phyloP scores from a whole-genome alignment of 2,113 vertebrate genomes.

The human region GRCh38 chrX:136362001-136362500 shows the following conservation, averaged over 20 bases:
- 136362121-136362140: conserved; percentile 56
- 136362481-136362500: not conserved
- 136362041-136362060: not conserved
- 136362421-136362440: not conserved
- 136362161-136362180: conserved; percentile 59
- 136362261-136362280: not conserved
- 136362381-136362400: not conserved
- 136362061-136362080: conserved; percentile 58
- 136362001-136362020: conserved; percentile 53
- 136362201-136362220: conserved; percentile 47
- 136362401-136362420: not conserved
- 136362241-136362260: not conserved
- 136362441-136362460: not conserved
- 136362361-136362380: not conserved
- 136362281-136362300: not conserved
- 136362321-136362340: not conserved
- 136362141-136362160: conserved; percentile 53
- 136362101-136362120: conserved; percentile 57
- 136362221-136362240: conserved; percentile 54
- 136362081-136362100: conserved; percentile 59
- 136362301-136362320: not conserved
- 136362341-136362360: not conserved
- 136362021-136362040: conserved; percentile 58
- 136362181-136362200: conserved; percentile 48
- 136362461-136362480: conserved; percentile 20